phyloP scores from a whole-genome alignment of 2,888 invertebrate species.

The Synergus umbraculus region DNA sequence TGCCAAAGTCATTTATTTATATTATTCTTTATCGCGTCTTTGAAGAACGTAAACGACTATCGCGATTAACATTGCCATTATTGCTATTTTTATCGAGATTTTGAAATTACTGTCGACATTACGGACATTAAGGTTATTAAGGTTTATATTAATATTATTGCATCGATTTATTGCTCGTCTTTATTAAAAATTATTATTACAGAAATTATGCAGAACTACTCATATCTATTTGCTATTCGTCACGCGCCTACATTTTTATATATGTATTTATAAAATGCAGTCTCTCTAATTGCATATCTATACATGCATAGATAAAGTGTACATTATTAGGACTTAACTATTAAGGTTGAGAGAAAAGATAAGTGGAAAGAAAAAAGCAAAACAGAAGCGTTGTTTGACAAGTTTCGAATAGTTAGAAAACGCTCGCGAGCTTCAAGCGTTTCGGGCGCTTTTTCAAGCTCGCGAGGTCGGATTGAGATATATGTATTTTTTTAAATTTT shows the following conservation, averaged over 20 bases:
- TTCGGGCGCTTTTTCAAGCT: slow-evolving; percentile 49
- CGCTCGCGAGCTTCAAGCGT: slow-evolving; percentile 54
- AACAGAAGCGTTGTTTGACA: slow-evolving; percentile 47
- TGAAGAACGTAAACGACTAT: slow-evolving; percentile 33
- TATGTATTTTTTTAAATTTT: slow-evolving; percentile 78
- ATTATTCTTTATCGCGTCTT: slow-evolving; percentile 51
- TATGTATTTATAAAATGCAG: slow-evolving; percentile 48
- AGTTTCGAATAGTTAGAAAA: slow-evolving; percentile 70
- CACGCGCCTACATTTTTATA: slow-evolving; percentile 54
- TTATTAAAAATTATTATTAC: slow-evolving; percentile 38
- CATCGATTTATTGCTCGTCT: slow-evolving; percentile 48
- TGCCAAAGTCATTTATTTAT: slow-evolving; percentile 52
- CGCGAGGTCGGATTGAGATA: slow-evolving; percentile 71
- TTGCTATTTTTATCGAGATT: slow-evolving; percentile 52
- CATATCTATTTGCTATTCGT: slow-evolving; percentile 66
- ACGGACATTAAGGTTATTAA: slow-evolving; percentile 52
- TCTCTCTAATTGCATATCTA: slow-evolving; percentile 26
- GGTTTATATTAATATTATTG: slow-evolving; percentile 54
- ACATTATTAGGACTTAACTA: slow-evolving; percentile 49
- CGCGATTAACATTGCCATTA: slow-evolving; percentile 50
- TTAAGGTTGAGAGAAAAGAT: slow-evolving; percentile 45
- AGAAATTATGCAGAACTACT: slow-evolving; percentile 55
- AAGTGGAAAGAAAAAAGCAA: slow-evolving; percentile 53
- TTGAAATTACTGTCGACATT: slow-evolving; percentile 48
- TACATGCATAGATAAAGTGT: slow-evolving; percentile 45